These are phyloP conservation scores for Ambastaia sidthimunki DNA, from an alignment of 2,797 vertebrate species.

Conservation along the genomic window DNA sequence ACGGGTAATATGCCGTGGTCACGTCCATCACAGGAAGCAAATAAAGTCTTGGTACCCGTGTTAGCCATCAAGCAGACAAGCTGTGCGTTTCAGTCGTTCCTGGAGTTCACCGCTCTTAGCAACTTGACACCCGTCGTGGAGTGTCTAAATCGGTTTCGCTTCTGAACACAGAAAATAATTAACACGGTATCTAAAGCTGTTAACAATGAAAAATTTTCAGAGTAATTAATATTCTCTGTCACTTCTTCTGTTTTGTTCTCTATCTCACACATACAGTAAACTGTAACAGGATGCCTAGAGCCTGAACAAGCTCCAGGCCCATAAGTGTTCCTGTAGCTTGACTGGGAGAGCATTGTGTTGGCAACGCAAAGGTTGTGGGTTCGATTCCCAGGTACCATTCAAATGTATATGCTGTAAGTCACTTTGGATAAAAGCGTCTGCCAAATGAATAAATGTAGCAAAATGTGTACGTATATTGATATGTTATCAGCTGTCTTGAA, in stretches of 20 bases:
- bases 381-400: too few species aligned
- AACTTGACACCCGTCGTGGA: conserved; percentile 46
- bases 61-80: conserved; percentile 52
- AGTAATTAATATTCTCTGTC: conserved; percentile 39
- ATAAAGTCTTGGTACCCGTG: conserved; percentile 61
- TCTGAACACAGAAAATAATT: conserved; percentile 53
- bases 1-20: conserved; percentile 70
- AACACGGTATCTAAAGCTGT: conserved; percentile 46
- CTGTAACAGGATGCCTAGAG: neutral
- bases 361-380: too few species aligned
- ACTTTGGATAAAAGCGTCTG: too few species aligned
- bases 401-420: too few species aligned
- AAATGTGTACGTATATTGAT: too few species aligned
- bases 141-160: conserved; percentile 50
- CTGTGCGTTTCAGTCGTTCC: conserved; percentile 41
- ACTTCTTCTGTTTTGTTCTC: neutral
- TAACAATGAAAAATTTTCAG: conserved; percentile 43
- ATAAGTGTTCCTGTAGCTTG: too few species aligned
- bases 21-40: conserved; percentile 70
- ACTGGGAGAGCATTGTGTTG: too few species aligned
- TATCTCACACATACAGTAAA: neutral
- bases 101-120: conserved; percentile 12
- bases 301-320: too few species aligned
- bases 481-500: too few species aligned
- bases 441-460: too few species aligned